Conservation (phyloP, 30 jellyfish, hydroid and myxozoan species). For the Catostylus mosaicus region DNA sequence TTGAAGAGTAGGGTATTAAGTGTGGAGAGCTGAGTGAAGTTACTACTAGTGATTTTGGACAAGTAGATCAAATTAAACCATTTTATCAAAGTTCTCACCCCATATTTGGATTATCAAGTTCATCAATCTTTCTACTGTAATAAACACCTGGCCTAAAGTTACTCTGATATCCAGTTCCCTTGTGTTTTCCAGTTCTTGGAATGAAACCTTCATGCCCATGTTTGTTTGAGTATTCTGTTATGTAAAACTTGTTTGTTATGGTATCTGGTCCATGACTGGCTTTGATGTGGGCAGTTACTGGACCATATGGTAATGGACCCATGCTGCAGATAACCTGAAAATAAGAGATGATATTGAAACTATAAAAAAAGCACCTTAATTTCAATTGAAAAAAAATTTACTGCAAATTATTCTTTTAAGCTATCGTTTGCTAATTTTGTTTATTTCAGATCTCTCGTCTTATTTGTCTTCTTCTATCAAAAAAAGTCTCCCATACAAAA, state of each 20-base stretch:
- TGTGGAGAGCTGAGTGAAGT: too few species aligned
- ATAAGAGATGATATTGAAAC: background rate
- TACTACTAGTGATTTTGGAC: too few species aligned
- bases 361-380: background rate
- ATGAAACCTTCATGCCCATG: constrained; percentile 61
- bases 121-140: constrained; percentile 76
- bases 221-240: constrained; percentile 69
- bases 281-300: constrained; percentile 59
- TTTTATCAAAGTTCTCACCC: constrained; percentile 72
- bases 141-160: constrained; percentile 80
- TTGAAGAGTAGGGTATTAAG: too few species aligned
- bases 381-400: too few species aligned
- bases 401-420: too few species aligned
- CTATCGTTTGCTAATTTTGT: too few species aligned
- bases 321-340: background rate
- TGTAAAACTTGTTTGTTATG: constrained; percentile 52
- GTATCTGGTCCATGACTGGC: constrained; percentile 77
- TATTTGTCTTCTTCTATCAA: too few species aligned
- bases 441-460: too few species aligned
- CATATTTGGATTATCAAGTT: constrained; percentile 68
- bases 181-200: constrained; percentile 69
- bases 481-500: too few species aligned
- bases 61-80: too few species aligned
- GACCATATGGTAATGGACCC: constrained; percentile 81
- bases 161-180: constrained; percentile 87